Evolutionary conservation across 2,888 invertebrate genomes (phyloP), one percentile per base, ranked within the genome.

Genomic region (Druceiella hillmani): DNA sequence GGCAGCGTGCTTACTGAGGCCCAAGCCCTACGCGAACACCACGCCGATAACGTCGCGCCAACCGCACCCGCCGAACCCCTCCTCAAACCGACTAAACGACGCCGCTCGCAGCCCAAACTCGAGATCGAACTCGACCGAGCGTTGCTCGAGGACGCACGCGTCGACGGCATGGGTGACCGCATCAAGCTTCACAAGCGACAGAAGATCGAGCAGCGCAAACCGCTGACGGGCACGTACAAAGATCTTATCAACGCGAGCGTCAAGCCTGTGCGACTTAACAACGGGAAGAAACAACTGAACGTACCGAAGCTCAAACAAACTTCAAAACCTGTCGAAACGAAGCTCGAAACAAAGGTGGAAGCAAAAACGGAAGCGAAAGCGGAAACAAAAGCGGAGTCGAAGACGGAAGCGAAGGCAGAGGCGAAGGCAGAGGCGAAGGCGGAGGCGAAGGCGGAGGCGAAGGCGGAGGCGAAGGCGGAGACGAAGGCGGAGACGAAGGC

Each of bases 101-200:
- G 70, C 49, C 63, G 66, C 50, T 71, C 72, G 2, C 61, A 59
- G 44, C 66, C 71, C 12, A 71, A 71, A 46, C 48, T 71, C 36
- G 71, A 72, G 42, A 70, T 72, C 6, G 69, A 71, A 43, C 63
- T 70, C 64, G 66, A 64, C 51, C 68, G 71, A 45, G 64, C 64
- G 10, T 66, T 67, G 45, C 59, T 71, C 3, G 68, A 70, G 28
- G 69, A 69, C 26, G 56, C 54, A 33, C 67, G 64, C 52, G 65
- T 70, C 0, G 71, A 71, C 44, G 68, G 72, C 3, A 72, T 72
- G 7, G 70, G 72, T n/a, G 72, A 72, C 47, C 72, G 71, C 37
- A 71, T 72, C 0, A 72, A 74, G 44, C 55, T 71, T 28, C 66
- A 70, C 38, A 76, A 74, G 50, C 64, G 75, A 27, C 67, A 75